Conservation (phyloP, 2,797 vertebrate genomes). For the Microhierax caerulescens region DNA sequence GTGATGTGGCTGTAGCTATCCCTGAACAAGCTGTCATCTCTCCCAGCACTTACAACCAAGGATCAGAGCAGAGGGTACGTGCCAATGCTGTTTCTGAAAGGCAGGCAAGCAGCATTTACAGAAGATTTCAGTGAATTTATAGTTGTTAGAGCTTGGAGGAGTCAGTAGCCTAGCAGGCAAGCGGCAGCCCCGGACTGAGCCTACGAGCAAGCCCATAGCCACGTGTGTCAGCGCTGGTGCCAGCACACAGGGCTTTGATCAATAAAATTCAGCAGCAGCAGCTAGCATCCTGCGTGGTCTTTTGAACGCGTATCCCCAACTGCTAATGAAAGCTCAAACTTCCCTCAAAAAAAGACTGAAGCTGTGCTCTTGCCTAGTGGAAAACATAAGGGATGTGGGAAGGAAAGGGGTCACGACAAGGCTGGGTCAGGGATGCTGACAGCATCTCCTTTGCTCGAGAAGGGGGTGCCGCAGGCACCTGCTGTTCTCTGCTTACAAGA, state of each 20-base stretch:
- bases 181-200: background rate
- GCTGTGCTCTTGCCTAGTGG: background rate
- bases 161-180: background rate
- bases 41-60: background rate
- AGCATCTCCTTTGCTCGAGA: background rate
- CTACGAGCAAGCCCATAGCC: background rate
- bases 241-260: background rate
- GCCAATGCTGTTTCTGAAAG: too few relatives aligned
- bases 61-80: background rate
- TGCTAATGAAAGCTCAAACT: background rate
- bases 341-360: background rate
- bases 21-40: fast-evolving
- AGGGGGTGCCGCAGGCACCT: background rate
- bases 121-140: too few relatives aligned
- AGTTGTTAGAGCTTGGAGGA: background rate
- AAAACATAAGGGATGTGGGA: background rate
- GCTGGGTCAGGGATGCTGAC: too few relatives aligned
- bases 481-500: background rate
- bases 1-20: background rate
- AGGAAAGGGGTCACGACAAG: background rate
- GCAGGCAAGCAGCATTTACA: background rate
- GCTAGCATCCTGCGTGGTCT: background rate
- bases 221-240: background rate
- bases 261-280: background rate
- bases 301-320: too few relatives aligned